Base-by-base conservation (phyloP, 2,113 vertebrate genomes). In the Triplophysa tibetana region DNA sequence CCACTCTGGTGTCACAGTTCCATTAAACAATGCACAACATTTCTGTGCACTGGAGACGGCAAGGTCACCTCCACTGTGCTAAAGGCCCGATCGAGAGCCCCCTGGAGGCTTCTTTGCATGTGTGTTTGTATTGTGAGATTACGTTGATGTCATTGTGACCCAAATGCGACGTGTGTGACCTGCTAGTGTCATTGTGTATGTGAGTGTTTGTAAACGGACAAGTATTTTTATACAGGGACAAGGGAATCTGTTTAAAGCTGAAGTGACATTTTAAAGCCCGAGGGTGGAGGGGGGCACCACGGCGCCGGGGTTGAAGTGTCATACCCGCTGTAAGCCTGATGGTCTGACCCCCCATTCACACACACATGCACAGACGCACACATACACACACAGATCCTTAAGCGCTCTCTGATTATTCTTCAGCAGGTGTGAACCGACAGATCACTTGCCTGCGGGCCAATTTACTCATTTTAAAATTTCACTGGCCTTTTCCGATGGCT, bases 1-100 rank as follows among this genome's bases (percentile, higher is more conserved):
- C n/a, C 56, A 33, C 23, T 56, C 21, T 9, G 58, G 65, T 75
- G 79, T 78, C 80, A 65, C 17, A 38, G 26, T 17, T 43, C 26
- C 52, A 29, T 73, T 82, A 70, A 82, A 66, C 62, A 66, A 63
- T 64, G 56, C 64, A 78, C 72, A 80, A 65, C 41, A 80, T 80
- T 62, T 56, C 70, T 48, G 24, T 29, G 75, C 61, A 26, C 70
- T 54, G 16, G 13, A 43, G 24, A 74, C 63, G 79, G 70, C 77
- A 76, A 76, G 86, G 84, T 85, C 83, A 85, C 80, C 86, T 83
- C 79, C 67, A 75, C 43, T 72, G 52, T 26, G 65, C 67, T 19
- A 80, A 74, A 81, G 50, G 70, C 76, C 78, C 19, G 17, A 45
- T 26, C 24, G 1, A 60, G 41, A 43, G 56, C 19, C 45, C 33